Base-by-base conservation (phyloP, 1,140 invertebrate genomes). In the Dendrolimus kikuchii region DNA sequence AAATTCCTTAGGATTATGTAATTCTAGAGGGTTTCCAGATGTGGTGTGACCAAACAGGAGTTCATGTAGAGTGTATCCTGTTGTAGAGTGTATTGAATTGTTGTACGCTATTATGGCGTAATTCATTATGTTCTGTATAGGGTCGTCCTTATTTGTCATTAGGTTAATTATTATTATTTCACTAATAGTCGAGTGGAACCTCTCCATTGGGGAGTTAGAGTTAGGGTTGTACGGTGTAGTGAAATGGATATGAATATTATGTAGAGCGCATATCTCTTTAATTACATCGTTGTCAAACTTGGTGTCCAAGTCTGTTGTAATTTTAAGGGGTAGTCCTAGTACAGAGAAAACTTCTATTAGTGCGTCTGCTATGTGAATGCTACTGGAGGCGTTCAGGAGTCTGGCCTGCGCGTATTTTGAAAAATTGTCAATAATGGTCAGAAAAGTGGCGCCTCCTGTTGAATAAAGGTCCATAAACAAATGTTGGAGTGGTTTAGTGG, bases 111-210 rank as follows among this genome's bases (percentile, higher is more conserved):
- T n/a, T n/a, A n/a, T n/a, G n/a, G n/a, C n/a, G n/a, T n/a, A n/a
- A n/a, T n/a, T n/a, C n/a, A n/a, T n/a, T n/a, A n/a, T n/a, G n/a
- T n/a, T n/a, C n/a, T n/a, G n/a, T n/a, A n/a, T n/a, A n/a, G n/a
- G n/a, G n/a, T n/a, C n/a, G 1, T 71, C 59, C 53, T 64, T 71
- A 50, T 68, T 48, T 40, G 60, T 62, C 8, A 68, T 62, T 38
- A 58, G 53, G n/a, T 71, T 60, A 46, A 72, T 65, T 54, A 61
- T 54, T 36, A 72, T 66, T 6, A 71, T 64, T 64, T 71, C 69
- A 2, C 51, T 66, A 54, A 71, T 40, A 0, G 61, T 64, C 2
- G 69, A 72, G 7, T 69, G 66, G 7, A 69, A 52, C 5, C 66
- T 40, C 58, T 72, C 69, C 8, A 69, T 56, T 8, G 70, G 60